These are phyloP conservation scores for Conopomorpha cramerella DNA, from an alignment of 1,140 invertebrate genomes.

Conservation along the genomic window DNA sequence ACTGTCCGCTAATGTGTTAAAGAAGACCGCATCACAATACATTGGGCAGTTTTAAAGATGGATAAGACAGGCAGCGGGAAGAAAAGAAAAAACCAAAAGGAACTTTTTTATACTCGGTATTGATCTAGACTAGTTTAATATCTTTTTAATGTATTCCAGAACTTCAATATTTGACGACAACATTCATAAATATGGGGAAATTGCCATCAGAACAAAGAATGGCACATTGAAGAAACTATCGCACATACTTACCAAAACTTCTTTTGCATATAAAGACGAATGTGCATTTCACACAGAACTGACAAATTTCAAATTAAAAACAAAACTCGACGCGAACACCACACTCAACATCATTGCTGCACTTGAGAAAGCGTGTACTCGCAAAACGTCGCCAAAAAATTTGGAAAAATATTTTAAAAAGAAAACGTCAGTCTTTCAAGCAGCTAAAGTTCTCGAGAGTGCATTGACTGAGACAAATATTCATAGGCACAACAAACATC, in stretches of 20 bases:
- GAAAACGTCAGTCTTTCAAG: slow-evolving; percentile 18
- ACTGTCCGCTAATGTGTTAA: too few relatives aligned
- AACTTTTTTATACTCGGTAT: not conserved
- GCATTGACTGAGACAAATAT: slow-evolving; percentile 15
- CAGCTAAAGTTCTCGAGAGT: slow-evolving; percentile 13
- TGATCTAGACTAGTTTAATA: not conserved
- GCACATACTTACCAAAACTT: slow-evolving; percentile 15
- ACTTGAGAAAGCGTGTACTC: slow-evolving; percentile 13
- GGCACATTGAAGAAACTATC: slow-evolving; percentile 15
- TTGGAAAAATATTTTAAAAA: slow-evolving; percentile 14
- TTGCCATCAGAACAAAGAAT: slow-evolving; percentile 16
- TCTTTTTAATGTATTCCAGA: slow-evolving; percentile 20
- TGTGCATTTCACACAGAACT: slow-evolving; percentile 20
- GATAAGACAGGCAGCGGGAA: not conserved
- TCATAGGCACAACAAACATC: slow-evolving; percentile 9
- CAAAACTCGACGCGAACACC: slow-evolving; percentile 12
- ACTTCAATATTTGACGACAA: slow-evolving; percentile 38
- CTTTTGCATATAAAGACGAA: slow-evolving; percentile 16
- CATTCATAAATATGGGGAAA: slow-evolving; percentile 41
- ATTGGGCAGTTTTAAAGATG: not conserved
- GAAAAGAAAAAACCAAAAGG: not conserved
- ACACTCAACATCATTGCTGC: slow-evolving; percentile 16
- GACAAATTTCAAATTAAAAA: slow-evolving; percentile 15
- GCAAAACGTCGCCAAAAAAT: slow-evolving; percentile 7
- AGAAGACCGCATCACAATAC: too few relatives aligned